These are phyloP conservation scores for Geopemphigus sp. DNA, from an alignment of 1,140 invertebrate species.

Conservation along the genomic window DNA sequence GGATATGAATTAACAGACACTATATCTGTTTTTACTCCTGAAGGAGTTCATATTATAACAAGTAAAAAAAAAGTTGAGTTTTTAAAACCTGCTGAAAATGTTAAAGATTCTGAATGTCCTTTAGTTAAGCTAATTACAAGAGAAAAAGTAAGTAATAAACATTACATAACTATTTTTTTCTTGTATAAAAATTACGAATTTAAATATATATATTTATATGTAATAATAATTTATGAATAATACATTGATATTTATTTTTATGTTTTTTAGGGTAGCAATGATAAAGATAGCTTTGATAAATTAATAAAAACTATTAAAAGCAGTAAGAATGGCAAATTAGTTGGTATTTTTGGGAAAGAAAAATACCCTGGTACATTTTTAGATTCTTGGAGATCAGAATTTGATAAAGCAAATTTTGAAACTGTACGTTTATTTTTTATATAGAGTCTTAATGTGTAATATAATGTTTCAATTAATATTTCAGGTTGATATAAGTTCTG, in stretches of 20 bases:
- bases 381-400: conserved; percentile 79
- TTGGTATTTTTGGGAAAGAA: conserved; percentile 94
- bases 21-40: conserved; percentile 84
- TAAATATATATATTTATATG: too few relatives aligned
- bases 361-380: conserved; percentile 90
- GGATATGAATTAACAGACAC: conserved; percentile 96
- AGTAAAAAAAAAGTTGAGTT: conserved; percentile 99
- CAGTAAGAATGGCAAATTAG: conserved; percentile 83
- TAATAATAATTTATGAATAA: too few relatives aligned
- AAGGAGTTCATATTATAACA: conserved; percentile 83
- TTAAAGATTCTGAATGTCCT: conserved; percentile 81
- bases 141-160: conserved; percentile 73
- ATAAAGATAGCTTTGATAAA: conserved; percentile 90
- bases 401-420: conserved; percentile 78
- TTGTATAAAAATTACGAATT: too few relatives aligned
- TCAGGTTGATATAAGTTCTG: conserved; percentile 80
- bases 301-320: conserved; percentile 81
- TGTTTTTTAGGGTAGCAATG: conserved; percentile 77
- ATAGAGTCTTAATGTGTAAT: neutral
- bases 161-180: too few relatives aligned
- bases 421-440: conserved; percentile 58
- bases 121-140: conserved; percentile 82
- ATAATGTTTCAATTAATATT: neutral
- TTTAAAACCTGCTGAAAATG: conserved; percentile 84
- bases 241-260: too few relatives aligned